Evolutionary conservation across 2,888 invertebrate genomes (phyloP), one percentile per base, ranked within the genome.

Genomic region (Diarsia mendica): DNA sequence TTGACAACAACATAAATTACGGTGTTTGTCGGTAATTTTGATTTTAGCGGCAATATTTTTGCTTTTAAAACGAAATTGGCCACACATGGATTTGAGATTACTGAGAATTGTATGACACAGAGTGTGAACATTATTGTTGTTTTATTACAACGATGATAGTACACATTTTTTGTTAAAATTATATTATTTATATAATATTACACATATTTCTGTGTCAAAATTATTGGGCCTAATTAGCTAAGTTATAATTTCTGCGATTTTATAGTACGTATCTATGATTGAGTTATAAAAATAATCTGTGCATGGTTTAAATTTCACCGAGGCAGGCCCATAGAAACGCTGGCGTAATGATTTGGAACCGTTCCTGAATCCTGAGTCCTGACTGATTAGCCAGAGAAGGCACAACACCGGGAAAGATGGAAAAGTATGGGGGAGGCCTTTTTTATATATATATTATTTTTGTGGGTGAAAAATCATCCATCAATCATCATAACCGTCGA

Each of bases 1-100:
- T 86, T 92, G 93, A 92, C 92, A 93, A 89, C 87, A 87, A 87
- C 88, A 84, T 89, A 90, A 92, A 89, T 91, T 91, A 92, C 88
- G 80, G 84, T 79, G 72, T 83, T 82, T 83, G 74, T 68, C 81
- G 80, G 86, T 84, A 80, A 85, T 85, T 87, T 87, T 84, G 75
- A 81, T 80, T 85, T 89, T 82, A 85, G 72, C 83, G 85, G 85
- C 85, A 85, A 85, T 89, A 88, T 85, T 85, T 85, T 79, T 82
- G 65, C 83, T 72, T 85, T 89, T 87, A 82, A 68, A 82, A 84
- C 33, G 67, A 79, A 86, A 33, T 79, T 79, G 89, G 67, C 90
- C 90, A 90, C 90, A 90, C 90, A 79, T 85, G 82, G 77, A 49
- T 82, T 79, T 53, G 44, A 68, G 73, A 79, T 83, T 84, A 86